phyloP scores from a whole-genome alignment of 1,140 invertebrate species.

The Whitmania pigra region DNA sequence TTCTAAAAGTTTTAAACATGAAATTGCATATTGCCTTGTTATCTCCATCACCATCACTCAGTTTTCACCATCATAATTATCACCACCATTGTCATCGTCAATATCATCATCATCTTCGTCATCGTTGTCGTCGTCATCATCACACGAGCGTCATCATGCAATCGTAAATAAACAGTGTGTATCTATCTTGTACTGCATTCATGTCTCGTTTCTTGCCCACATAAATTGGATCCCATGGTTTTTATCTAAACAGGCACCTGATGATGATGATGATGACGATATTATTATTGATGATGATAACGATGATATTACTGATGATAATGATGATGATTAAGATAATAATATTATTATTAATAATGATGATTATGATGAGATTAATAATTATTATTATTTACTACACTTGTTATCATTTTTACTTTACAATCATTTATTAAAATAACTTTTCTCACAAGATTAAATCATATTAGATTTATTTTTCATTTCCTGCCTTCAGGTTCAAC shows the following conservation, averaged over 20 bases:
- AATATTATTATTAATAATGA: constrained; percentile 1
- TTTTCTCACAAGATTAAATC: no score
- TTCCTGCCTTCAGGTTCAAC: no score
- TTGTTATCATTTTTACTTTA: no score
- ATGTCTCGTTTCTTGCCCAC: no score
- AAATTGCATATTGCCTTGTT: no score
- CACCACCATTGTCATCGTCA: background rate
- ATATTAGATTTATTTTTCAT: no score
- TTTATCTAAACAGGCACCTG: no score
- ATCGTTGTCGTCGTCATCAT: background rate
- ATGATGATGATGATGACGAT: background rate
- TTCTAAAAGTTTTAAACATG: no score
- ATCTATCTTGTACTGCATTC: no score
- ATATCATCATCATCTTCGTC: background rate
- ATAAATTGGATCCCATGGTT: no score
- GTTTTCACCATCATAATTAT: background rate
- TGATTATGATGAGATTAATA: background rate
- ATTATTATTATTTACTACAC: no score
- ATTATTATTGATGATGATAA: constrained; percentile 8
- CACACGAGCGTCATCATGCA: background rate
- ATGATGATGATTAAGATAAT: background rate
- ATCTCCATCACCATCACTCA: background rate
- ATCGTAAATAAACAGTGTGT: background rate
- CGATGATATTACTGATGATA: constrained; percentile 11
- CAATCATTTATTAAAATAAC: no score